Evolutionary conservation across 2,797 vertebrate genomes (phyloP).

Genomic region (Graptemys geographica): DNA sequence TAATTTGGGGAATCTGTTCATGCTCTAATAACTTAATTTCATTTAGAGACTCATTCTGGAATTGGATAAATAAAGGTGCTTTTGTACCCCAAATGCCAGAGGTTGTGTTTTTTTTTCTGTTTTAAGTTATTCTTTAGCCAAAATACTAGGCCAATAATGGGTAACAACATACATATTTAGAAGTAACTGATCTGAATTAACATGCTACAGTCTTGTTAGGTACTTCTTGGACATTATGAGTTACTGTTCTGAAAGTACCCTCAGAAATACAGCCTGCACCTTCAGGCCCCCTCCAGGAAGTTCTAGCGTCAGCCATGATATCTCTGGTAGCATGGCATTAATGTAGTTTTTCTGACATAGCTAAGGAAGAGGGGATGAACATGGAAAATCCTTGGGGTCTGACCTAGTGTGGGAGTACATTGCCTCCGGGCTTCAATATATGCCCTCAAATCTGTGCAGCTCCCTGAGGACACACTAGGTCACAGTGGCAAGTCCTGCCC

Average conservation of each 20-base stretch:
- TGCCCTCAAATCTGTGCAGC: not conserved
- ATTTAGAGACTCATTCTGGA: fast-evolving
- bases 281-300: not conserved
- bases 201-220: not conserved
- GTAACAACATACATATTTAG: not conserved
- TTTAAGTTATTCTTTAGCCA: not conserved
- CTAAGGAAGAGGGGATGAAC: not conserved
- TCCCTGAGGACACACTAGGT: fast-evolving
- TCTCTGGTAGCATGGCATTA: not conserved
- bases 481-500: fast-evolving
- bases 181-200: not conserved
- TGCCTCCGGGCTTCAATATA: not conserved
- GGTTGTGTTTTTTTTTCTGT: too few relatives aligned
- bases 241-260: not conserved
- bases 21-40: not conserved
- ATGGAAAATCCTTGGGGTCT: not conserved
- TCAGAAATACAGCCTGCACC: not conserved
- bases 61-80: not conserved
- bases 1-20: not conserved
- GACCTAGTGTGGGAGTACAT: not conserved
- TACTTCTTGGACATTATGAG: not conserved
- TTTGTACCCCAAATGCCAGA: not conserved
- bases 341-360: not conserved
- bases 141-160: not conserved
- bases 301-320: not conserved